Base-by-base conservation (phyloP, 2,797 vertebrate genomes). In the Nothura maculosa region DNA sequence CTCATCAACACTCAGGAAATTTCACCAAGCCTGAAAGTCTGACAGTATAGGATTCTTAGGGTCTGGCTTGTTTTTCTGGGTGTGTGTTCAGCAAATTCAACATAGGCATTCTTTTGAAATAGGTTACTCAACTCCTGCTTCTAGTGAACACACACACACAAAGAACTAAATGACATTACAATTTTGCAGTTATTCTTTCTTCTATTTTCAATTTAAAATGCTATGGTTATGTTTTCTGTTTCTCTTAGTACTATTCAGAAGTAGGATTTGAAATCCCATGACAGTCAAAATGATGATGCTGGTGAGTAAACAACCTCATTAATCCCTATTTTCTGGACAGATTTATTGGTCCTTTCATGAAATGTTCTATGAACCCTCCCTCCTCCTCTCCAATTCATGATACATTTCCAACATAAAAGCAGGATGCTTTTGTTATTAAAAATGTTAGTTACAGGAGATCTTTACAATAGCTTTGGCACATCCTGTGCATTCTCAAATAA, bases 351-450 rank as follows among this genome's bases (percentile, higher is more conserved):
- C 70, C 77, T 93, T 90, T 75, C 79, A 89, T 10, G 10, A 52
- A 72, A 80, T 1, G 4, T 45, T 72, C 81, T 55, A 42, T 50
- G 76, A 87, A 94, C 22, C 25, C 45, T 86, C 28, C 47, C 47
- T 86, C 45, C 57, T 38, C 24, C 22, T 38, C 86, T 78, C 18
- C 58, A 45, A 66, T 80, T 86, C 7, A 8, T 62, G 12, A 73
- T 85, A 60, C 14, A 5, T 62, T 94, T 92, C 88, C 58, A 93
- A 91, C 79, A 92, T 91, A 87, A 94, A 97, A 94, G 85, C 88
- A 94, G 90, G 75, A 94, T 79, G 92, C 89, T 90, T 93, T 92
- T 94, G 61, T 92, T 92, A 85, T 85, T 74, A 94, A 94, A 87
- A 95, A 85, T 93, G 81, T 89, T 83, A 87, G 93, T 89, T 94